A percentile compares a stretch with the other conserved stretches of the same genome.
phyloP scores from a whole-genome alignment of 2,888 invertebrate species.

The Noctua janthe region DNA sequence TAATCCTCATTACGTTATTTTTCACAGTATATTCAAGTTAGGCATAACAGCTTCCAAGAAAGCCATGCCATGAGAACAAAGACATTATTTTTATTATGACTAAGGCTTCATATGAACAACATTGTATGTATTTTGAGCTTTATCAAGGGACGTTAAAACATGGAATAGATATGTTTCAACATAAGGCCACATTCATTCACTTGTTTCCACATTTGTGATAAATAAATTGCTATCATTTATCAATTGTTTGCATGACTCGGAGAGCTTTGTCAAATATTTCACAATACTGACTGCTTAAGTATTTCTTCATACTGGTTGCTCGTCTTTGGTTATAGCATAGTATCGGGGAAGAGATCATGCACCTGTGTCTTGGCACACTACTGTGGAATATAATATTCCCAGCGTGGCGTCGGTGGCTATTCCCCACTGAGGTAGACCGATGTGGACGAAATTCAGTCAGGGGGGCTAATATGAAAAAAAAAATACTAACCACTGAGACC shows the following conservation, averaged over 20 bases:
- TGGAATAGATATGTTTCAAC: constrained; percentile 5
- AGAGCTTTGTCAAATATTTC: not conserved
- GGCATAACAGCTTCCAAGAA: constrained; percentile 8
- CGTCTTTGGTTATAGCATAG: not conserved
- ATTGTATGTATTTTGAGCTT: constrained; percentile 19
- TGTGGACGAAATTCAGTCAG: not conserved
- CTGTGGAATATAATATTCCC: not conserved
- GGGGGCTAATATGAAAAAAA: not conserved
- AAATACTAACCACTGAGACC: no score
- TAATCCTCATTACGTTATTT: not conserved
- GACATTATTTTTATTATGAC: constrained; percentile 14
- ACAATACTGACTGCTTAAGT: not conserved
- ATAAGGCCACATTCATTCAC: not conserved
- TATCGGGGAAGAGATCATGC: not conserved
- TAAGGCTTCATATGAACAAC: constrained; percentile 9
- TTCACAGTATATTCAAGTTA: not conserved
- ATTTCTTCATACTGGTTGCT: not conserved
- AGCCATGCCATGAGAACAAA: constrained; percentile 31
- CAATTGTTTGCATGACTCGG: not conserved
- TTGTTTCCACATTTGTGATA: not conserved
- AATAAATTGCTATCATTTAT: not conserved
- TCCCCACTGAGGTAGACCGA: not conserved
- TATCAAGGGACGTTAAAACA: constrained; percentile 4
- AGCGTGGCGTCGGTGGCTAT: not conserved
- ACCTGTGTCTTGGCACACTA: not conserved